These are phyloP conservation scores for Ranitomeya variabilis DNA, from an alignment of 2,113 vertebrate genomes.

Conservation along the genomic window DNA sequence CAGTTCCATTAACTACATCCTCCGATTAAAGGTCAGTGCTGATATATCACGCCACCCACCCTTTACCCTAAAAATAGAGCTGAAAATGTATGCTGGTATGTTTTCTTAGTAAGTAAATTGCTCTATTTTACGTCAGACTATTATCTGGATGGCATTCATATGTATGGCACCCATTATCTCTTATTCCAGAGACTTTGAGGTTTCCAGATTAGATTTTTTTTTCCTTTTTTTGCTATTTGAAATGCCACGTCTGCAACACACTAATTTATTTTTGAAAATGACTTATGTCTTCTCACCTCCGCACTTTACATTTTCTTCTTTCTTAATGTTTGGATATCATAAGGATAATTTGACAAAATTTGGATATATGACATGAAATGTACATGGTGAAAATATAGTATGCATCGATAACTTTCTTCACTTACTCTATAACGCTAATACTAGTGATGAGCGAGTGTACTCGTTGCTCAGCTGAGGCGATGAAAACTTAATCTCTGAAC, in stretches of 20 bases:
- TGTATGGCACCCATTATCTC: neutral
- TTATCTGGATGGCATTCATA: neutral
- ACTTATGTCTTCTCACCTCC: neutral
- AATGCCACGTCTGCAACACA: neutral
- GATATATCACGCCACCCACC: neutral
- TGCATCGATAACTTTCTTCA: neutral
- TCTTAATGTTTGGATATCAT: neutral
- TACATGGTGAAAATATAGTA: neutral
- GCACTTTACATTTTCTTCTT: neutral
- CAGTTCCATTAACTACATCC: constrained; percentile 23
- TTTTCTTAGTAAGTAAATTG: neutral
- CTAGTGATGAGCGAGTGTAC: no score
- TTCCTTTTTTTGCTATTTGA: neutral
- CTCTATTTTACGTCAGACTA: neutral
- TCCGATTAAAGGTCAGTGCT: constrained; percentile 32
- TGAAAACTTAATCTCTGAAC: no score
- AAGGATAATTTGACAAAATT: neutral
- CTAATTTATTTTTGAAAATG: neutral
- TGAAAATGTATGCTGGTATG: neutral
- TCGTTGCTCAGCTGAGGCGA: no score
- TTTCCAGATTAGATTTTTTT: neutral
- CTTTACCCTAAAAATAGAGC: constrained; percentile 13
- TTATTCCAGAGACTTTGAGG: neutral
- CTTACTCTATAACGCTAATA: neutral
- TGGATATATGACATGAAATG: neutral